Percentiles rank a stretch among this genome's conserved stretches.
phyloP scores from a whole-genome alignment of 2,888 invertebrate species.

The Cryptus viduatorius region DNA sequence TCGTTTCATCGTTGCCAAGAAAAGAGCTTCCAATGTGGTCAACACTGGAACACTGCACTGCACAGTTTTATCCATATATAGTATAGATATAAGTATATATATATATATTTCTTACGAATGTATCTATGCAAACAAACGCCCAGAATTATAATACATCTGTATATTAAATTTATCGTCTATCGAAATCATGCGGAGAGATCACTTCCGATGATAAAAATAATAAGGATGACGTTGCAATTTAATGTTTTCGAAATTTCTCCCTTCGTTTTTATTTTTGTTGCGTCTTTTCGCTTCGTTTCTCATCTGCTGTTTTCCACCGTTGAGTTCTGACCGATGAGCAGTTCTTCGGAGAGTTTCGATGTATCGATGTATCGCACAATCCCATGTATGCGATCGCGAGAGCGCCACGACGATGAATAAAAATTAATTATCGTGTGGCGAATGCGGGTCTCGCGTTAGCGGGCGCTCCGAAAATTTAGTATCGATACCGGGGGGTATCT shows the following conservation, averaged over 20 bases:
- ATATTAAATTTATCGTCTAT: constrained; percentile 36
- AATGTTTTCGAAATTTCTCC: neutral
- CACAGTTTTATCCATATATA: neutral
- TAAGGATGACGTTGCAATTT: constrained; percentile 61
- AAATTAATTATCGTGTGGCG: constrained; percentile 64
- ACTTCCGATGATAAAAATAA: constrained; percentile 60
- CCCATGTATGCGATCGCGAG: neutral
- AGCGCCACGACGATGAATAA: constrained; percentile 51
- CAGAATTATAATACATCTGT: too few relatives aligned
- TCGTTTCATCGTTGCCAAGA: constrained; percentile 41
- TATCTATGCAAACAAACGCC: neutral
- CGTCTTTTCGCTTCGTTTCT: constrained; percentile 5
- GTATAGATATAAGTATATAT: neutral
- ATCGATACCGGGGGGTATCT: constrained; percentile 25
- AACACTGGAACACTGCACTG: neutral
- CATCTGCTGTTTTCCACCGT: constrained; percentile 23
- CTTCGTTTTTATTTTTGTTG: constrained; percentile 21
- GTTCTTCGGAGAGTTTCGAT: neutral
- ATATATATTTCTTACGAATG: neutral
- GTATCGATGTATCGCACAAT: neutral
- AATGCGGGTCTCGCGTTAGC: constrained; percentile 15
- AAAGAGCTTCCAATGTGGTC: constrained; percentile 8
- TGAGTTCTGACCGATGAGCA: constrained; percentile 21
- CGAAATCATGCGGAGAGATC: constrained; percentile 43
- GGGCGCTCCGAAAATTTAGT: constrained; percentile 51